These are phyloP conservation scores for Phytoseiulus persimilis DNA, from an alignment of 2,888 invertebrate genomes.

Conservation along the genomic window DNA sequence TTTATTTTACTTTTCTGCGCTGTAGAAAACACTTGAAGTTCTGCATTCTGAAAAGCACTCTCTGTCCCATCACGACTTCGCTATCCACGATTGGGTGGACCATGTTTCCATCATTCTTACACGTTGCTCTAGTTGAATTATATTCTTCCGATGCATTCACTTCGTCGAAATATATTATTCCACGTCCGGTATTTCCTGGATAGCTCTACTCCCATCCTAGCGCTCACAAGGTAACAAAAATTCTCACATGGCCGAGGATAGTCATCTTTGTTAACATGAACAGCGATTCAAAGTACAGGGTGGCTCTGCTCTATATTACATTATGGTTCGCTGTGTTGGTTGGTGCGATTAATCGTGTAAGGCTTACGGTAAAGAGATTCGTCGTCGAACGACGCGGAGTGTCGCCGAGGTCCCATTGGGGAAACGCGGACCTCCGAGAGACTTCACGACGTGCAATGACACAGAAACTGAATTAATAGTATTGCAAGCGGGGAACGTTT, in stretches of 20 bases:
- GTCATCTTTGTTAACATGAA: too few species aligned
- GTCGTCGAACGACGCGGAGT: not conserved
- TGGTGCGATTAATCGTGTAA: not conserved
- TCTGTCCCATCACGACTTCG: not conserved
- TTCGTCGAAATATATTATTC: not conserved
- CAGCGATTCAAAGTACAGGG: too few species aligned
- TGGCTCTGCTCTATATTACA: too few species aligned
- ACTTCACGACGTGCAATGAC: not conserved
- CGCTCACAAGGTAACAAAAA: not conserved
- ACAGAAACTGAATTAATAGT: not conserved
- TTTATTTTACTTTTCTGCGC: not conserved
- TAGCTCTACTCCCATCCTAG: not conserved
- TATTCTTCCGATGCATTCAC: not conserved
- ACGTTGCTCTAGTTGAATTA: not conserved
- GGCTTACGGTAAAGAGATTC: not conserved
- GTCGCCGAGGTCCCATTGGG: slow-evolving; percentile 22
- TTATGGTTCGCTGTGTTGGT: too few species aligned
- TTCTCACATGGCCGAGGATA: too few species aligned
- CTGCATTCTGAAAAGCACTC: not conserved
- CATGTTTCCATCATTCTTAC: not conserved
- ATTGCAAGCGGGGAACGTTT: too few species aligned
- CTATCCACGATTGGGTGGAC: not conserved
- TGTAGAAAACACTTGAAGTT: not conserved
- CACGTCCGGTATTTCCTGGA: not conserved
- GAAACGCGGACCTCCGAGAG: slow-evolving; percentile 23